Evolutionary conservation across 23 tunicate species (phyloP), one percentile per base, ranked within the genome.

Genomic region (Botrylloides violaceus): DNA sequence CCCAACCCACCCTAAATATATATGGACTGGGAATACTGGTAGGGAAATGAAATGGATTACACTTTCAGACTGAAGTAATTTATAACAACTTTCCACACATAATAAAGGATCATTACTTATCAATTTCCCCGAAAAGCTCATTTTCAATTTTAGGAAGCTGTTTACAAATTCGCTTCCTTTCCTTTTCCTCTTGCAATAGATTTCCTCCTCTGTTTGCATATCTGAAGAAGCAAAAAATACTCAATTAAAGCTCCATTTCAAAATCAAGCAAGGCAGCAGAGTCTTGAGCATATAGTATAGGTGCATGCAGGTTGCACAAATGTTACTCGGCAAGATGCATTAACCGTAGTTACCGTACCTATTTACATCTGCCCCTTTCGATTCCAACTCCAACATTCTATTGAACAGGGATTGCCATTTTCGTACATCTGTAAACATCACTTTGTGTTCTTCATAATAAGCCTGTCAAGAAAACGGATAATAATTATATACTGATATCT

Each of bases 91-190:
- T 0, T 15, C 61, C 60, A 66, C 20, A 19, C 23, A 20, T 60
- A n/a, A n/a, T n/a, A n/a, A n/a, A n/a, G n/a, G 36, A 60, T 53
- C 18, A 12, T 53, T 22, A 88, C 96, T 33, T 34, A 36, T 82
- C 88, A 58, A 88, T 82, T 21, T 80, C 80, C n/a, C 18, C 48
- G 66, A 88, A 88, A 3, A 88, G 84, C 24, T 88, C 96, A 37
- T 88, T 83, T 56, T 88, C 88, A 26, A 88, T 88, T 61, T 82
- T 88, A n/a, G 96, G 96, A 25, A 88, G 88, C 39, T 88, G 84
- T 43, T 79, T 77, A 63, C 77, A 83, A 49, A 88, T 77, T 38
- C 64, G 77, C 36, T 88, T 82, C 34, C 96, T 29, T 64, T 88
- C 88, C 23, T 53, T 65, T 59, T 88, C 96, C 49, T 88, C 96